Evolutionary conservation across 2,888 invertebrate genomes (phyloP).

Genomic region (Timandra comae): DNA sequence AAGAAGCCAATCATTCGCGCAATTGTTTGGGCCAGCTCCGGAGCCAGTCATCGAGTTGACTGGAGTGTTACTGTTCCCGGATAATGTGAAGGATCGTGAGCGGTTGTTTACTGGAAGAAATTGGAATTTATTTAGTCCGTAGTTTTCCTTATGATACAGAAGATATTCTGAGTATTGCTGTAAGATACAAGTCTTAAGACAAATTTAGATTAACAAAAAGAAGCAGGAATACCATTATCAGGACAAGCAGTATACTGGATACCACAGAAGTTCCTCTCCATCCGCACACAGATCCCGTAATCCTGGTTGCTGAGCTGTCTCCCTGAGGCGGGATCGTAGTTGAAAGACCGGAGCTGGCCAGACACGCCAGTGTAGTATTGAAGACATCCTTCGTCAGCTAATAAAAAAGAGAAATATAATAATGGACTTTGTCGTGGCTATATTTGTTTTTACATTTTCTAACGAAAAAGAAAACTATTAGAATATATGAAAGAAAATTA

Average conservation of each 20-base stretch:
- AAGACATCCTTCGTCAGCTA: conserved; percentile 86
- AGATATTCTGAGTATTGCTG: too few relatives aligned
- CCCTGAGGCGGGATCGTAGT: conserved; percentile 86
- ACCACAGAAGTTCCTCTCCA: conserved; percentile 91
- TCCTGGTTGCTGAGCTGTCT: conserved; percentile 91
- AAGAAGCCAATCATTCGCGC: conserved; percentile 87
- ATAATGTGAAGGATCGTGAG: conserved; percentile 84
- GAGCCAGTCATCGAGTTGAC: conserved; percentile 83
- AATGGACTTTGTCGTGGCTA: too few relatives aligned
- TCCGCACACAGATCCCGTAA: conserved; percentile 89
- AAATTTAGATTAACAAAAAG: too few relatives aligned
- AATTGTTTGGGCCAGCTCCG: conserved; percentile 80
- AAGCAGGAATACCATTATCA: conserved; percentile 72
- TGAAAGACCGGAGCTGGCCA: conserved; percentile 88
- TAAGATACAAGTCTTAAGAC: too few relatives aligned
- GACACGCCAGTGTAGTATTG: conserved; percentile 88
- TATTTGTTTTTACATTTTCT: too few relatives aligned
- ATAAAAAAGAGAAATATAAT: conserved; percentile 3
- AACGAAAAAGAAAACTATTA: too few relatives aligned
- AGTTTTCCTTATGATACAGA: too few relatives aligned
- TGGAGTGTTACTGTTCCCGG: conserved; percentile 84
- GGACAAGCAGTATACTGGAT: conserved; percentile 88
- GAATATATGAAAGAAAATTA: too few relatives aligned
- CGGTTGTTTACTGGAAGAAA: conserved; percentile 80
- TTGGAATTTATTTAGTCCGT: too few relatives aligned